These are phyloP conservation scores for Pissodes strobi DNA, from an alignment of 1,140 invertebrate species.

Conservation along the genomic window DNA sequence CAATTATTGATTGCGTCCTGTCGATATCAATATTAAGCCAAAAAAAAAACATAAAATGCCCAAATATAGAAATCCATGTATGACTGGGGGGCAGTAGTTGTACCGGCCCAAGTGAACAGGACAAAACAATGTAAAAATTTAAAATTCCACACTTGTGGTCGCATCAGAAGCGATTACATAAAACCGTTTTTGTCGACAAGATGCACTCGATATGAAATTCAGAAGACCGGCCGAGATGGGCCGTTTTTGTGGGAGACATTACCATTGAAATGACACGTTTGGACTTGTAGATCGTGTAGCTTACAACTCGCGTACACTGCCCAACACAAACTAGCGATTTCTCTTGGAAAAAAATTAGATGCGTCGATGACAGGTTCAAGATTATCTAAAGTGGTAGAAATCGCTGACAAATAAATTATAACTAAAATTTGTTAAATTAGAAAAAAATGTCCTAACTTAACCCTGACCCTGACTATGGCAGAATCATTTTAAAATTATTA, in stretches of 20 bases:
- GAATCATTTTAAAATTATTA: too few relatives aligned
- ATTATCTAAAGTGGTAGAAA: too few relatives aligned
- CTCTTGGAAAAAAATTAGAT: too few relatives aligned
- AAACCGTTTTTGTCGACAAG: slow-evolving; percentile 15
- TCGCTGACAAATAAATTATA: too few relatives aligned
- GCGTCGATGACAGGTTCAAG: too few relatives aligned
- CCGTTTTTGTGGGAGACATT: slow-evolving; percentile 14
- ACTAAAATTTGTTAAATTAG: too few relatives aligned
- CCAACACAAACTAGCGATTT: not conserved
- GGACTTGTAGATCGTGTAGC: slow-evolving; percentile 13
- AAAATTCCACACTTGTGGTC: slow-evolving; percentile 17
- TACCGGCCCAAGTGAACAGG: too few relatives aligned
- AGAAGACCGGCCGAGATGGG: slow-evolving; percentile 14
- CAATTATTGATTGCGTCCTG: too few relatives aligned
- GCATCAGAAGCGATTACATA: slow-evolving; percentile 12
- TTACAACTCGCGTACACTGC: slow-evolving; percentile 1
- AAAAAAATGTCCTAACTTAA: too few relatives aligned
- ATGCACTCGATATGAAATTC: slow-evolving; percentile 21
- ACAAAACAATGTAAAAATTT: slow-evolving; percentile 21
- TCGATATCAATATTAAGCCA: too few relatives aligned
- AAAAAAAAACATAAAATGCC: not conserved
- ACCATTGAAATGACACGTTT: slow-evolving; percentile 24
- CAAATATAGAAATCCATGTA: slow-evolving; percentile 3
- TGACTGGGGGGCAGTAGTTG: not conserved
- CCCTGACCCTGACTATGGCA: too few relatives aligned